These are phyloP conservation scores for Buceros bicornis DNA, from an alignment of 2,797 vertebrate genomes.

Conservation along the genomic window DNA sequence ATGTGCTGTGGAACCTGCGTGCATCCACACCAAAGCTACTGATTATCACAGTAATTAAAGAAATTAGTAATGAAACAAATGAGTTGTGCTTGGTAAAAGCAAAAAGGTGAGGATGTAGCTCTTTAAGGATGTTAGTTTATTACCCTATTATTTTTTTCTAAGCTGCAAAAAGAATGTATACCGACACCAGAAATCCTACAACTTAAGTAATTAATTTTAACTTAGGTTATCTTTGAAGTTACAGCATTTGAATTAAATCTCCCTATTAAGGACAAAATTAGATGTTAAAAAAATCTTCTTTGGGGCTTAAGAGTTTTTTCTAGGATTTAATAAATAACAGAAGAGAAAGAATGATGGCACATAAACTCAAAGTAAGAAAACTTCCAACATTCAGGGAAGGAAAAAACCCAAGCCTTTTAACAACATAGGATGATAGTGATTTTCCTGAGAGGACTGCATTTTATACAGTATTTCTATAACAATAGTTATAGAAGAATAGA, in stretches of 20 bases:
- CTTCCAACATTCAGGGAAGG: neutral
- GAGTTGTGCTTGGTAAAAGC: neutral
- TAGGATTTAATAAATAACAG: neutral
- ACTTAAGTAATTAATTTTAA: neutral
- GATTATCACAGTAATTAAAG: conserved; percentile 21
- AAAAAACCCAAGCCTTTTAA: neutral
- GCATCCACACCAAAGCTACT: conserved; percentile 1
- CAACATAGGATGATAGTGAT: neutral
- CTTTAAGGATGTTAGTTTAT: neutral
- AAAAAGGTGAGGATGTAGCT: neutral
- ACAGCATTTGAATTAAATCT: too few species aligned
- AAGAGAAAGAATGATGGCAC: neutral
- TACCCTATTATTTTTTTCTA: neutral
- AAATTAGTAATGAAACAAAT: conserved; percentile 9
- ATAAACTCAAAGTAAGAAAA: neutral
- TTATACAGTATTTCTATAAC: neutral
- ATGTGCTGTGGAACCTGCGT: neutral
- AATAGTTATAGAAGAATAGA: neutral
- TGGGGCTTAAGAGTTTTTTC: neutral
- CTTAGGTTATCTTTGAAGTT: accelerated
- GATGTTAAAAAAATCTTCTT: neutral
- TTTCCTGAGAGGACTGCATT: neutral
- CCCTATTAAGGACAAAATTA: neutral
- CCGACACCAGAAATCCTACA: neutral
- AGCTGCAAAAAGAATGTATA: neutral